Evolutionary conservation across 1,140 invertebrate genomes (phyloP), one percentile per base, ranked within the genome.

Genomic region (Meloidogyne floridensis): DNA sequence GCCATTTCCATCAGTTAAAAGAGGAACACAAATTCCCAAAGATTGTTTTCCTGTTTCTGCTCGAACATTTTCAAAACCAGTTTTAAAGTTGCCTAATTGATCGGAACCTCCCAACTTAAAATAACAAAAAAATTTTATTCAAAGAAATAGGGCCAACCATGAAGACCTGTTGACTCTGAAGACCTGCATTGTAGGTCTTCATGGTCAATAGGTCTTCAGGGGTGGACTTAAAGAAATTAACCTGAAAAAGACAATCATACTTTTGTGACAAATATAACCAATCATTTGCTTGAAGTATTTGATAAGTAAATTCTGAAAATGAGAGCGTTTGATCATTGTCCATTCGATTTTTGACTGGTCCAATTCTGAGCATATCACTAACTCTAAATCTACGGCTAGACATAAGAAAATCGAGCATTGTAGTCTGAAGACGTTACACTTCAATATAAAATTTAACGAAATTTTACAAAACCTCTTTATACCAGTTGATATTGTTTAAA

Each of bases 231-330:
- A 51, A 10, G 3, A 15, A 81, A 86, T 47, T 43, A 82, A 95
- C 94, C 92, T 95, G 97, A 91, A 98, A 95, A 80, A 91, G 92
- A 90, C 97, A 98, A 43, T 94, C 92, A 89, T 95, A 93, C 72
- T 93, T 93, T 72, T 94, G 92, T 73, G 93, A 92, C 65, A 99
- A 92, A 91, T 96, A 93, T 13, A 95, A 90, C 96, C 97, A 99
- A 91, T 99, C 97, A 91, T 96, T 96, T 0, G 95, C 94, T 92
- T 99, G 97, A 89, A 98, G 96, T 82, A 96, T 91, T 91, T 98
- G 96, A 90, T 98, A 99, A 59, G 93, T 93, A 90, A 99, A 98
- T 91, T 99, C 97, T 3, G 95, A 94, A 87, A 95, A 96, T 90
- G 94, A 97, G 93, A 99, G 94, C 0, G 86, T 85, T 13, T 43